Conservation (phyloP, 2,113 vertebrate species). For the Atlantisia rogersi region DNA sequence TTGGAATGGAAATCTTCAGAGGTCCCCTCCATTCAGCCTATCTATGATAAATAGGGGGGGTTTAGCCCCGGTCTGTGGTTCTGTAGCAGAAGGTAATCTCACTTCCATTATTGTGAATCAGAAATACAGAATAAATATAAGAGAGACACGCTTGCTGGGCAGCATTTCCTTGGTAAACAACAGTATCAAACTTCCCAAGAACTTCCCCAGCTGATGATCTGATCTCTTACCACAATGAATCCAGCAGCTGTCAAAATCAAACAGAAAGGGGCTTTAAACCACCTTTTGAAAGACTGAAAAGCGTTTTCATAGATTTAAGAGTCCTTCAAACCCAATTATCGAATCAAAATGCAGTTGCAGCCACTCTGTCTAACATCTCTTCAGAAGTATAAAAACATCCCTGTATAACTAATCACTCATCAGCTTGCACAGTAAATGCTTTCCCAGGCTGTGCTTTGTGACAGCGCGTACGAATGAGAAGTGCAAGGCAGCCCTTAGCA, state of each 20-base stretch:
- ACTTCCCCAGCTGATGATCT: not conserved
- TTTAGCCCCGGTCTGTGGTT: too few species aligned
- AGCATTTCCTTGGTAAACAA: not conserved
- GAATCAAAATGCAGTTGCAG: conserved; percentile 32
- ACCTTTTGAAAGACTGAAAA: conserved; percentile 28
- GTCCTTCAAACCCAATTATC: conserved; percentile 56
- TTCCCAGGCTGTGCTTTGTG: not conserved
- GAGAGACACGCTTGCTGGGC: not conserved
- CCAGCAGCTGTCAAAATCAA: conserved; percentile 53
- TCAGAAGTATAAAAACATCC: conserved; percentile 36
- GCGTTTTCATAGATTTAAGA: conserved; percentile 40
- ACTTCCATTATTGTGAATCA: not conserved
- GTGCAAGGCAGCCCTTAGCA: not conserved
- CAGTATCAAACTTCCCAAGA: not conserved
- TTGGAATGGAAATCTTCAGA: not conserved
- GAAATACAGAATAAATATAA: not conserved
- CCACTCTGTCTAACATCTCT: not conserved
- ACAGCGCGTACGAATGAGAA: not conserved
- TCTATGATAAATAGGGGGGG: too few species aligned
- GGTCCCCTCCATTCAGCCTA: not conserved
- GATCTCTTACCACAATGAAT: not conserved
- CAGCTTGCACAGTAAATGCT: not conserved
- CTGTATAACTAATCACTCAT: not conserved
- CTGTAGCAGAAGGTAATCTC: too few species aligned
- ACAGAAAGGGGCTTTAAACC: not conserved